Base-by-base conservation (phyloP, 2,888 invertebrate genomes). In the Rhorus exstirpatorius region DNA sequence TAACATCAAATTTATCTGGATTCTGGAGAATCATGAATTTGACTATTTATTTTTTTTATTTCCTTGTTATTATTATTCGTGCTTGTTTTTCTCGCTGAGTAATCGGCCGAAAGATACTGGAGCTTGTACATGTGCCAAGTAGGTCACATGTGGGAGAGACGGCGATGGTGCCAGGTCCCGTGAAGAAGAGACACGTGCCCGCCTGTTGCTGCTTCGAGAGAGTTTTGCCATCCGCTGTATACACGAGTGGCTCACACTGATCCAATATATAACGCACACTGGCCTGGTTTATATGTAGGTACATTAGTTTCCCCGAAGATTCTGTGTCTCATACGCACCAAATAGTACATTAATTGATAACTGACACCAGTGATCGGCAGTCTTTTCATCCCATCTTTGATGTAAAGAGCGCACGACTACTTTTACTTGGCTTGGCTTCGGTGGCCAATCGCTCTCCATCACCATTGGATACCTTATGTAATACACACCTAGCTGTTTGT, bases 161-260 rank as follows among this genome's bases (percentile, higher is more conserved):
- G 46, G 31, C 14, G 70, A 26, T 35, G 26, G n/a, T n/a, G 12
- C 26, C n/a, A 60, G 63, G 83, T 67, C 68, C 82, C 81, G 46
- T n/a, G 76, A 83, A 75, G 79, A 70, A 80, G 75, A 76, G 82
- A 88, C 86, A 84, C 82, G 85, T 86, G 84, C 87, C 87, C 83
- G 88, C 88, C 89, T 88, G 89, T 88, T 88, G 88, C 89, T 87
- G 85, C 81, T 38, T 38, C 10, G 12, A 49, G 24, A 46, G 58
- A 14, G 21, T 76, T 58, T 65, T 58, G 53, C 49, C 70, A 55
- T 8, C 65, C 65, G 53, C 44, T 31, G 31, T n/a, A 6, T 31
- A 74, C 55, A 58, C 67, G 51, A 31, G 49, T 49, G 14, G 38
- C 51, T 49, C 61, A 46, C 24, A 51, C 35, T 38, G 35, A 72